These are phyloP conservation scores for Sciaenops ocellatus DNA, from an alignment of 2,797 vertebrate species.

Conservation along the genomic window DNA sequence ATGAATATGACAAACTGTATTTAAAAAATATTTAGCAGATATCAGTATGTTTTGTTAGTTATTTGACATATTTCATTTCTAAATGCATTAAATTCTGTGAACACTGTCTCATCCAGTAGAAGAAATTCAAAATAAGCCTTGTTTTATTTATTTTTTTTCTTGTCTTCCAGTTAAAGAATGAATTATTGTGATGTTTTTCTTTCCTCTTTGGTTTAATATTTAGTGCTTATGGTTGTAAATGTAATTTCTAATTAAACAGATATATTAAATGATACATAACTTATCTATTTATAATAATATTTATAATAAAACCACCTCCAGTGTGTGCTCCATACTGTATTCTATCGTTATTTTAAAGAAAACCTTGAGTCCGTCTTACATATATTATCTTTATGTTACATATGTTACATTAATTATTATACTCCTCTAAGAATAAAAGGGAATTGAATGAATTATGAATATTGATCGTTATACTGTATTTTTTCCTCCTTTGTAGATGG, in stretches of 20 bases:
- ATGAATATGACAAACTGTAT: not conserved
- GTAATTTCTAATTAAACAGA: not conserved
- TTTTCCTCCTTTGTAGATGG: too few species aligned
- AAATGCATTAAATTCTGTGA: not conserved
- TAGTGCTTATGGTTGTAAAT: too few species aligned
- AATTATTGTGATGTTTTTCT: not conserved
- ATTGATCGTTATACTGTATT: too few species aligned
- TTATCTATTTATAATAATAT: not conserved
- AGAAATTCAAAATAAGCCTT: not conserved
- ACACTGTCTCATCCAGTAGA: too few species aligned
- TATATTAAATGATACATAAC: not conserved
- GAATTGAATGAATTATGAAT: too few species aligned
- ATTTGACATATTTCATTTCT: not conserved
- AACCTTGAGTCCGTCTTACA: not conserved
- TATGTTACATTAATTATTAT: too few species aligned
- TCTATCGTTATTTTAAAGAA: not conserved
- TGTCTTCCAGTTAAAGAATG: not conserved
- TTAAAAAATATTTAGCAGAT: not conserved
- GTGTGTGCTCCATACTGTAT: not conserved
- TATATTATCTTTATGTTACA: not conserved
- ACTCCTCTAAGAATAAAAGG: too few species aligned
- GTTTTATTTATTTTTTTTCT: too few species aligned
- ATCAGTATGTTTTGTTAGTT: not conserved
- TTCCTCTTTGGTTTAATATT: conserved; percentile 1
- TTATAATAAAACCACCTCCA: not conserved